A percentile compares a stretch with the other conserved stretches of the same genome.
Conservation (phyloP, 2,113 vertebrate genomes). For the Catagonus wagneri region DNA sequence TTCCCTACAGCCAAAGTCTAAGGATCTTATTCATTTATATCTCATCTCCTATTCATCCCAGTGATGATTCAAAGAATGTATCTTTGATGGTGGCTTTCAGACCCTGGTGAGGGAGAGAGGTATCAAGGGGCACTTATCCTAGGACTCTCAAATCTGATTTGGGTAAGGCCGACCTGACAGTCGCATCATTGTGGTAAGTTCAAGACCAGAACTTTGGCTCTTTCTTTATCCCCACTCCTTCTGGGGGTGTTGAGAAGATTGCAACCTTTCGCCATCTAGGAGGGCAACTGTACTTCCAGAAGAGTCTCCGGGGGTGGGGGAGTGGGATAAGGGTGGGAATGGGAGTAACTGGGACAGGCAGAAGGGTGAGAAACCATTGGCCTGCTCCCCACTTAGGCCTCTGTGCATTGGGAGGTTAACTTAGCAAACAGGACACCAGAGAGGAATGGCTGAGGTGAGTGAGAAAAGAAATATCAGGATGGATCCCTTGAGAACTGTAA, state of each 20-base stretch:
- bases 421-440: background rate
- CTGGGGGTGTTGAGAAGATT: background rate
- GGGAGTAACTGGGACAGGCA: background rate
- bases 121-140: background rate
- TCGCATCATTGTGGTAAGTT: background rate
- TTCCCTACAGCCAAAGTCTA: background rate
- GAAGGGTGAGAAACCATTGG: background rate
- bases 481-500: background rate
- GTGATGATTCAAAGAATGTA: background rate
- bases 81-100: background rate
- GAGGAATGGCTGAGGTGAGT: background rate
- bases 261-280: background rate
- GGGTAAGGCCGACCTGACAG: background rate
- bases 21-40: background rate
- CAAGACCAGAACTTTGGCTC: background rate
- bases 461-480: conserved; percentile 9
- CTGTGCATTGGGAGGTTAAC: background rate
- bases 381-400: background rate
- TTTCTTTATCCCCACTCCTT: background rate
- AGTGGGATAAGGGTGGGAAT: background rate
- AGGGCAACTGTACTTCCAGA: background rate
- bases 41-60: background rate
- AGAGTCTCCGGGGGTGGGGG: background rate
- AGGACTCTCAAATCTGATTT: background rate
- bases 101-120: background rate